A percentile compares a stretch with the other conserved stretches of the same genome.
Evolutionary conservation across 2,797 vertebrate species (phyloP).

Genomic region (Thamnophis elegans): DNA sequence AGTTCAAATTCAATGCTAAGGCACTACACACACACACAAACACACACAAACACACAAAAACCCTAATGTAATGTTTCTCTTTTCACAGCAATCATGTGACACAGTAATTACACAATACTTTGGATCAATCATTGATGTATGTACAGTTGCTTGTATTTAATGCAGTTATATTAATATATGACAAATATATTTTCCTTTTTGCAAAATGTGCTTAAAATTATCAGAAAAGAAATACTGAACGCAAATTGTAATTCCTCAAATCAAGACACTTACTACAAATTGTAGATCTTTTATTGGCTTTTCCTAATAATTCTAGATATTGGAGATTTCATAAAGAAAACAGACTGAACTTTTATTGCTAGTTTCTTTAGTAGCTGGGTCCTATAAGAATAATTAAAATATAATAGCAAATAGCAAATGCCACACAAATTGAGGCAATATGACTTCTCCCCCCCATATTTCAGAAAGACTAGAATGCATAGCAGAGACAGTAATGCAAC

Average conservation of each 20-base stretch:
- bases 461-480: slow-evolving; percentile 18
- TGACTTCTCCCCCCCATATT: slow-evolving; percentile 23
- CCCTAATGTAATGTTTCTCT: neutral
- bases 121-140: neutral
- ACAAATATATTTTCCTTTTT: slow-evolving; percentile 1
- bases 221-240: slow-evolving; percentile 12
- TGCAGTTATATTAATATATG: slow-evolving; percentile 23
- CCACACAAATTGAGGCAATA: slow-evolving; percentile 40
- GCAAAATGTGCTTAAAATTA: slow-evolving; percentile 25
- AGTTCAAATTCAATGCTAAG: neutral
- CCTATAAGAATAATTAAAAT: slow-evolving; percentile 43
- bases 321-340: slow-evolving; percentile 24
- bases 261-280: slow-evolving; percentile 12
- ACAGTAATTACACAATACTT: neutral
- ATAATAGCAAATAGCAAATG: slow-evolving; percentile 43
- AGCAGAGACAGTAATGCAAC: neutral
- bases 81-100: neutral
- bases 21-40: neutral
- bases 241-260: slow-evolving; percentile 17
- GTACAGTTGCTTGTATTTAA: neutral
- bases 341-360: slow-evolving; percentile 22
- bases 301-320: neutral
- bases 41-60: too few species aligned
- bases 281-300: slow-evolving; percentile 29
- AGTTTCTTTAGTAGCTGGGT: slow-evolving; percentile 29